Conservation (phyloP, 2,113 vertebrate genomes). For the Cynocephalus volans region DNA sequence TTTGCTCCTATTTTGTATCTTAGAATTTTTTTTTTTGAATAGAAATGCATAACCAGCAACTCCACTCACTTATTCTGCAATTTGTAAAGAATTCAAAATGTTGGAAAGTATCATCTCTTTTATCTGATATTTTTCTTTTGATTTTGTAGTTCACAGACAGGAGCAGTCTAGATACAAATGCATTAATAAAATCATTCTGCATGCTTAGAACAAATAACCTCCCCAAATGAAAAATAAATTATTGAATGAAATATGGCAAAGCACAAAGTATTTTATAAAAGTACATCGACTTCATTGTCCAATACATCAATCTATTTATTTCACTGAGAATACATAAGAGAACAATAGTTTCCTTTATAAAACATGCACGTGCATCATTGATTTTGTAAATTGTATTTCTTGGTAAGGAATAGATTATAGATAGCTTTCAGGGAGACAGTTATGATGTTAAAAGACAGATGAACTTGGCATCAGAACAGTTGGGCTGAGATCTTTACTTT, state of each 20-base stretch:
- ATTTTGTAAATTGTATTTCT: constrained; percentile 71
- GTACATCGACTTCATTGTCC: constrained; percentile 1
- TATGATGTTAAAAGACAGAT: constrained; percentile 46
- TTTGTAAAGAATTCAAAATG: constrained; percentile 72
- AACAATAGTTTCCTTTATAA: constrained; percentile 67
- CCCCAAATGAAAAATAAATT: constrained; percentile 60
- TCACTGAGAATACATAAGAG: background rate
- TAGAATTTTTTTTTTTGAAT: constrained; percentile 72
- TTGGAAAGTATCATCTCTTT: constrained; percentile 67
- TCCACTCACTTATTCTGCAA: constrained; percentile 67
- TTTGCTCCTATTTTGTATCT: constrained; percentile 74
- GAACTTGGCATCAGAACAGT: background rate
- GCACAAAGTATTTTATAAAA: constrained; percentile 60
- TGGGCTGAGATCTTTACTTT: background rate
- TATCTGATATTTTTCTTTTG: constrained; percentile 68
- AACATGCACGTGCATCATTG: constrained; percentile 58
- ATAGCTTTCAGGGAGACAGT: constrained; percentile 28
- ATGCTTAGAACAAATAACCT: constrained; percentile 71
- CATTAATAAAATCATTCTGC: constrained; percentile 70
- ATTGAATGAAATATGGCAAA: constrained; percentile 71
- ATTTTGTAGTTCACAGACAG: constrained; percentile 67
- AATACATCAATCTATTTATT: constrained; percentile 57
- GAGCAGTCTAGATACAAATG: constrained; percentile 59
- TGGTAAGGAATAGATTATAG: constrained; percentile 52
- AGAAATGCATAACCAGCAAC: constrained; percentile 73